These are phyloP conservation scores for Tragelaphus buxtoni DNA, from an alignment of 2,113 vertebrate genomes.

Conservation along the genomic window DNA sequence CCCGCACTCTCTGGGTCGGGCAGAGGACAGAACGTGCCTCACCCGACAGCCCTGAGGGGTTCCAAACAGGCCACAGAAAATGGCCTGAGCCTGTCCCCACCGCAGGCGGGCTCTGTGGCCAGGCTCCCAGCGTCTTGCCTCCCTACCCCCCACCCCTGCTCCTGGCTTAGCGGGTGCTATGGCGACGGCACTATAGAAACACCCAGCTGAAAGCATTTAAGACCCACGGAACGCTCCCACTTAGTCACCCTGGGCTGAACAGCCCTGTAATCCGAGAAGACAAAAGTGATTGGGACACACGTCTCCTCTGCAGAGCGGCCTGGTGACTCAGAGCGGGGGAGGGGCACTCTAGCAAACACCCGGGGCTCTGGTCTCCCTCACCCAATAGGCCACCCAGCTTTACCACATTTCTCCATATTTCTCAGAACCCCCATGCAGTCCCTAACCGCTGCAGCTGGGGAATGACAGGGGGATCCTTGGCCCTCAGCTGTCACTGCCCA, in stretches of 20 bases:
- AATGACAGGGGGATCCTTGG: not conserved
- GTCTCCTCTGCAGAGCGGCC: not conserved
- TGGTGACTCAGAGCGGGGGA: slow-evolving; percentile 42
- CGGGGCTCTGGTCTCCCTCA: not conserved
- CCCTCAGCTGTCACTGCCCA: not conserved
- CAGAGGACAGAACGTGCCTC: not conserved
- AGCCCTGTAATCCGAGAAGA: slow-evolving; percentile 58
- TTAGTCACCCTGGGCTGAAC: slow-evolving; percentile 58
- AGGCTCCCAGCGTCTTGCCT: not conserved
- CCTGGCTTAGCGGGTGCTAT: slow-evolving; percentile 41
- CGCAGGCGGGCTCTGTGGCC: rapidly evolving
- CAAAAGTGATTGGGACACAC: slow-evolving; percentile 3
- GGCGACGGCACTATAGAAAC: slow-evolving; percentile 45
- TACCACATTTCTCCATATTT: not conserved
- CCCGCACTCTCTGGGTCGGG: not conserved
- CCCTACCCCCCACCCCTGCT: not conserved
- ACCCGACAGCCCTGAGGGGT: not conserved
- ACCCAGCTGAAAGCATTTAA: slow-evolving; percentile 23
- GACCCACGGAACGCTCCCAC: slow-evolving; percentile 34
- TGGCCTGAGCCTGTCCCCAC: not conserved
- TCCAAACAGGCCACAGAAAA: not conserved
- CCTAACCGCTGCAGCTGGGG: not conserved
- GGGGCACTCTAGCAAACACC: not conserved
- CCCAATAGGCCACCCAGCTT: not conserved
- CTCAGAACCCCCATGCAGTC: not conserved